Conservation (phyloP, 2,797 vertebrate genomes). For the Varecia variegata region DNA sequence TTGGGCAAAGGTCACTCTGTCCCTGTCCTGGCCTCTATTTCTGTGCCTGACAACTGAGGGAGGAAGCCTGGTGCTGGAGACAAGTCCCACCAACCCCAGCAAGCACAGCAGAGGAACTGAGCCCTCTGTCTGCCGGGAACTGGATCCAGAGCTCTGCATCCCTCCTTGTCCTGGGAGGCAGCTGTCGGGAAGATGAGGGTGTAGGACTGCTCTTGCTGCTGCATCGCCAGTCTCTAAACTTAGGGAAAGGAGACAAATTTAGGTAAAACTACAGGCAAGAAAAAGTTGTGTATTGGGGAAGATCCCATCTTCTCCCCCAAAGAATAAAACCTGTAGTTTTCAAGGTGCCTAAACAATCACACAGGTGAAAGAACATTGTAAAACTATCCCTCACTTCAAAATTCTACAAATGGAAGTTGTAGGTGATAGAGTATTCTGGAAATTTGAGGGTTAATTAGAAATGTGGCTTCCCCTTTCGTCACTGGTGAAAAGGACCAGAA, state of each 20-base stretch:
- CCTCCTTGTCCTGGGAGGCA: fast-evolving
- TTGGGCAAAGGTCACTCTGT: too few species aligned
- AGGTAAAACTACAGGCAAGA: fast-evolving
- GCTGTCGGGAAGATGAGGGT: background rate
- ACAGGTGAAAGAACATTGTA: background rate
- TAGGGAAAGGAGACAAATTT: background rate
- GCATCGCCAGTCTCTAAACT: fast-evolving
- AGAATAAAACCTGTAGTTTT: background rate
- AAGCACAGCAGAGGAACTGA: fast-evolving
- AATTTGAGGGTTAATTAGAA: background rate
- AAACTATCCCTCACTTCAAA: background rate
- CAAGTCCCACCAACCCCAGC: fast-evolving
- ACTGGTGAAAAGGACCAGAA: background rate
- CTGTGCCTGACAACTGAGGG: background rate
- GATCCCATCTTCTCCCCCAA: fast-evolving
- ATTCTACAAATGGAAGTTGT: background rate
- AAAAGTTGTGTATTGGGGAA: fast-evolving
- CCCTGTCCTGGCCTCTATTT: background rate
- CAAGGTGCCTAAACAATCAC: background rate
- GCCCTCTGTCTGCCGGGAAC: background rate
- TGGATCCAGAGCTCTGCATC: fast-evolving
- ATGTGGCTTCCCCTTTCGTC: background rate
- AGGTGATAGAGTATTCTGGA: background rate
- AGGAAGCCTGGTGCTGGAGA: fast-evolving
- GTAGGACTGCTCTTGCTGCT: fast-evolving